A percentile compares a stretch with the other conserved stretches of the same genome.
Conservation (phyloP, 2,113 vertebrate species). For the Platichthys stellatus region DNA sequence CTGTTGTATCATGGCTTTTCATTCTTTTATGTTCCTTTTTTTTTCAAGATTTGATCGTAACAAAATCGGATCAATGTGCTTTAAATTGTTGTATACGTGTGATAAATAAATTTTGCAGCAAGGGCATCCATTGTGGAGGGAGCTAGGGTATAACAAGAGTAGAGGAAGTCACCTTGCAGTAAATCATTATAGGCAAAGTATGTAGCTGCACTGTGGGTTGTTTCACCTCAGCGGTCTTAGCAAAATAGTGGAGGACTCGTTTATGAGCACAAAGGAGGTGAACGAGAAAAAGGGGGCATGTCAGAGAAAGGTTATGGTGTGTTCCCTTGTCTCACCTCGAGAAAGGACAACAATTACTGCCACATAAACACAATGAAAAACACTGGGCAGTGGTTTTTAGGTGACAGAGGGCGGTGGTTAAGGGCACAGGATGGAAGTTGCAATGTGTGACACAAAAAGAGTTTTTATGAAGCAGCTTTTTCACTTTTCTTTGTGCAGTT, state of each 20-base stretch:
- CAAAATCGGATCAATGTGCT: constrained; percentile 10
- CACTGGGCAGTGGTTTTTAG: not conserved
- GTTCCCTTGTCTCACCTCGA: not conserved
- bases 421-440: not conserved
- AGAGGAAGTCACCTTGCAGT: constrained; percentile 53
- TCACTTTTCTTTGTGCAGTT: not conserved
- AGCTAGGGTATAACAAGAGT: not conserved
- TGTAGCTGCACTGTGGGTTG: constrained; percentile 27
- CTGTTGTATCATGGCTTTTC: not conserved
- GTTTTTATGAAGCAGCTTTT: not conserved
- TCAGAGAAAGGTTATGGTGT: not conserved
- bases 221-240: constrained; percentile 37
- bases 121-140: constrained; percentile 16
- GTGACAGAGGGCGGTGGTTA: not conserved
- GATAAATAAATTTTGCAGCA: constrained; percentile 22
- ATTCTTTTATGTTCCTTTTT: constrained; percentile 10
- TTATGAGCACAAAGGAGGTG: constrained; percentile 6
- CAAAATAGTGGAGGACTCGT: constrained; percentile 4
- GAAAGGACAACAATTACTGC: not conserved
- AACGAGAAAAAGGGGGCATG: constrained; percentile 3
- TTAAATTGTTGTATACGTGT: constrained; percentile 12
- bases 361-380: not conserved
- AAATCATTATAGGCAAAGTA: constrained; percentile 28
- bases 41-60: constrained; percentile 27
- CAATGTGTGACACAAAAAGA: not conserved